Percentiles rank a stretch among this genome's conserved stretches.
Evolutionary conservation across 1,140 invertebrate genomes (phyloP).

Genomic region (Ceratina calcarata): DNA sequence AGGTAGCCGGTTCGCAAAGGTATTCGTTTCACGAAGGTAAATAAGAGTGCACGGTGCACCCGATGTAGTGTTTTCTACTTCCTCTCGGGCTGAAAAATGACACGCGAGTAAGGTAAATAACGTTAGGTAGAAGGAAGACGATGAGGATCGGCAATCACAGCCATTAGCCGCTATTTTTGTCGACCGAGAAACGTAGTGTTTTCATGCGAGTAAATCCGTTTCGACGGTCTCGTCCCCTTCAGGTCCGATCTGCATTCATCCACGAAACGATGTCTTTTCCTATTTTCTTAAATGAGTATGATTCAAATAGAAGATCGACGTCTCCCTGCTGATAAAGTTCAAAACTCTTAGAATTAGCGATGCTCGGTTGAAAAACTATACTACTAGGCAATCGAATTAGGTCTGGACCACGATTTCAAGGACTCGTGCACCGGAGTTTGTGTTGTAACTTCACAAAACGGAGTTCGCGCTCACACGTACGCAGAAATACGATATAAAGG

Average conservation of each 20-base stretch:
- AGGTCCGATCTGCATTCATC: too few relatives aligned
- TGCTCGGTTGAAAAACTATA: too few relatives aligned
- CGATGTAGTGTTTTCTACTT: slow-evolving; percentile 46
- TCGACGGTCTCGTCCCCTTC: not conserved
- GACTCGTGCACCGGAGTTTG: not conserved
- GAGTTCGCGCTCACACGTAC: slow-evolving; percentile 2
- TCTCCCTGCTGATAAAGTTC: too few relatives aligned
- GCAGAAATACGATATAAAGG: slow-evolving; percentile 4
- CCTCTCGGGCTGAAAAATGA: slow-evolving; percentile 46
- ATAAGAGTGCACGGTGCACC: not conserved
- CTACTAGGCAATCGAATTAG: not conserved
- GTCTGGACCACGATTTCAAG: slow-evolving; percentile 14
- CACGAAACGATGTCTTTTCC: slow-evolving; percentile 5
- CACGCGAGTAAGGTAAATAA: slow-evolving; percentile 50
- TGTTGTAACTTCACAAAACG: slow-evolving; percentile 4
- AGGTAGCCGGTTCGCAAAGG: slow-evolving; percentile 33
- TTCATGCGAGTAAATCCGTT: slow-evolving; percentile 47
- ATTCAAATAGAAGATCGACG: too few relatives aligned
- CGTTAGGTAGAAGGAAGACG: slow-evolving; percentile 21
- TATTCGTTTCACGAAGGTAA: slow-evolving; percentile 40
- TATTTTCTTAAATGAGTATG: not conserved
- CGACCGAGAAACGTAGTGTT: slow-evolving; percentile 47
- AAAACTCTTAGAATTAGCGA: too few relatives aligned
- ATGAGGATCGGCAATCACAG: slow-evolving; percentile 50
- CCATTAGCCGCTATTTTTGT: slow-evolving; percentile 59